These are phyloP conservation scores for Channa striata DNA, from an alignment of 2,797 vertebrate species.

Conservation along the genomic window DNA sequence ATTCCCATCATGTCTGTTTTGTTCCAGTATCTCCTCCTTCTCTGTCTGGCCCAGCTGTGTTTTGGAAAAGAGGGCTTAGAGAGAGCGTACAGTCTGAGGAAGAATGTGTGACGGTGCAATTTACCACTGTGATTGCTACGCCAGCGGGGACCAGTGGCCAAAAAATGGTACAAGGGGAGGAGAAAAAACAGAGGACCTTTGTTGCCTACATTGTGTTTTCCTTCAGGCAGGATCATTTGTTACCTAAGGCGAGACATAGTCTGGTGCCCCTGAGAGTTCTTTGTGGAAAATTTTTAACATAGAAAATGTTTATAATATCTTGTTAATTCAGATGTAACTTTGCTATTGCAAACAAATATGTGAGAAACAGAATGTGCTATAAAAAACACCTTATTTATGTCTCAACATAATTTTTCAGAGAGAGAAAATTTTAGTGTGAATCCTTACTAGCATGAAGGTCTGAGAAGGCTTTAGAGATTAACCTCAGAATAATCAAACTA, in stretches of 20 bases:
- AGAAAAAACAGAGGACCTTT: constrained; percentile 37
- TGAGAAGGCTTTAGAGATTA: too few species aligned
- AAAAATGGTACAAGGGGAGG: constrained; percentile 54
- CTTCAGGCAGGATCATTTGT: too few species aligned
- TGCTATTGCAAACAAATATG: background rate
- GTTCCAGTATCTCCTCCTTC: background rate
- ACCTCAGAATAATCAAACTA: too few species aligned
- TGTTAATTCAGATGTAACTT: background rate
- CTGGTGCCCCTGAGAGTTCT: background rate
- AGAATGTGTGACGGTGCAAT: constrained; percentile 62
- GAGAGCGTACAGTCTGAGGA: constrained; percentile 31
- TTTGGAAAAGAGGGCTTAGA: constrained; percentile 25
- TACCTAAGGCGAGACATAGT: too few species aligned
- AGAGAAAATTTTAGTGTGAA: too few species aligned
- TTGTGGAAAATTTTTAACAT: too few species aligned
- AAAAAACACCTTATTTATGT: too few species aligned
- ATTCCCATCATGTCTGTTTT: constrained; percentile 51
- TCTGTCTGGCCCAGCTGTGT: constrained; percentile 61
- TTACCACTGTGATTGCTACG: constrained; percentile 63
- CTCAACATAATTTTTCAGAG: too few species aligned
- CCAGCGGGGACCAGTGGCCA: constrained; percentile 39
- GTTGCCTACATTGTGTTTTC: constrained; percentile 32
- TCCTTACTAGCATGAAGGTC: too few species aligned
- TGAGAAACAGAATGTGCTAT: too few species aligned
- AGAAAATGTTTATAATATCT: background rate